Conservation (phyloP, 2,888 invertebrate genomes). For the Glyphotaelius pellucidus region DNA sequence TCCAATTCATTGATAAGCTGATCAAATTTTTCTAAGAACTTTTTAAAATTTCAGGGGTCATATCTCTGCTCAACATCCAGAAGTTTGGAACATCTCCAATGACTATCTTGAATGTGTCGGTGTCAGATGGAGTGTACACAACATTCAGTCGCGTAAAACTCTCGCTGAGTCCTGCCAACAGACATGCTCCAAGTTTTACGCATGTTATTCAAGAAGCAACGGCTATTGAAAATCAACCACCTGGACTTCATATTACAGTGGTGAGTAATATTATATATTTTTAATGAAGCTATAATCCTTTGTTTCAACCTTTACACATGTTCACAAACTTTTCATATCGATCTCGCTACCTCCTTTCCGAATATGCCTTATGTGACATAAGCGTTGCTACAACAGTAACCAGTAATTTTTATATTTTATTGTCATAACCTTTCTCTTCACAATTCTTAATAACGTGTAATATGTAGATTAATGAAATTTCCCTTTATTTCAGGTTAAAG, state of each 20-base stretch:
- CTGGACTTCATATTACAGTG: constrained; percentile 85
- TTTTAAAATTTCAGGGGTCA: constrained; percentile 72
- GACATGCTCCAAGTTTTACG: constrained; percentile 87
- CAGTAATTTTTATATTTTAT: neutral
- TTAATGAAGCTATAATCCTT: neutral
- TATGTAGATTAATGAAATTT: neutral
- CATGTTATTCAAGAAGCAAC: constrained; percentile 87
- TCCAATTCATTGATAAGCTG: no score
- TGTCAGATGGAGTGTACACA: constrained; percentile 96
- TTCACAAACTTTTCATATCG: no score
- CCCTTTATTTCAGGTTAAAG: constrained; percentile 78
- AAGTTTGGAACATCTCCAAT: constrained; percentile 82
- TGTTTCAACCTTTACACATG: neutral
- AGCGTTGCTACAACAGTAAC: neutral
- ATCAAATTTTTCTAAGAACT: no score
- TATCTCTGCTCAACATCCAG: constrained; percentile 85
- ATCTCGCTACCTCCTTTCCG: neutral
- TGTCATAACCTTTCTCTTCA: neutral
- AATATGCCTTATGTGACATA: no score
- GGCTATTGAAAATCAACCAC: constrained; percentile 87
- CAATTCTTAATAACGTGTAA: neutral
- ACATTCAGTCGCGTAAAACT: constrained; percentile 90
- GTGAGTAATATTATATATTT: constrained; percentile 70
- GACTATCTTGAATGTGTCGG: constrained; percentile 92
- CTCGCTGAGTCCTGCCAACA: constrained; percentile 87